Percentiles rank a stretch among this genome's conserved stretches.
phyloP scores from a whole-genome alignment of 2,113 vertebrate species.

The Chinchilla lanigera region DNA sequence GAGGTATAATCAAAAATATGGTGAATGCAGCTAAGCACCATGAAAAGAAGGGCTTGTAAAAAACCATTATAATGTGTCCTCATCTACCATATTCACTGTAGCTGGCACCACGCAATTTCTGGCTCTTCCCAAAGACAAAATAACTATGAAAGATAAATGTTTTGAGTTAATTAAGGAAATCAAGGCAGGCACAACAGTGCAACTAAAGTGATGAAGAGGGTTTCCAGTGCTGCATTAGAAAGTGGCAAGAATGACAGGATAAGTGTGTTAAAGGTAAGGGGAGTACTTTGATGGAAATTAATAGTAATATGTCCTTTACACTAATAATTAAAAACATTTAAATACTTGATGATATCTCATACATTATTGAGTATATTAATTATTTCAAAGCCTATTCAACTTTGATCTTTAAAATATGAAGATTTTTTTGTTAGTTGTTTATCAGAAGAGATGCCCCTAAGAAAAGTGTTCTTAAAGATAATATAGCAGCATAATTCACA shows the following conservation, averaged over 20 bases:
- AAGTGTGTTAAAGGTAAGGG: neutral
- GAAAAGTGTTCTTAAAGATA: constrained; percentile 19
- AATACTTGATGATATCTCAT: neutral
- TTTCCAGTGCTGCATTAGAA: neutral
- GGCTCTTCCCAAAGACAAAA: neutral
- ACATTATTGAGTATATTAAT: neutral
- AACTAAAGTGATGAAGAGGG: neutral
- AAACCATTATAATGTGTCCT: neutral
- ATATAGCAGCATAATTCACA: neutral
- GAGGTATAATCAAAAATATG: neutral
- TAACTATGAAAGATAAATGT: neutral
- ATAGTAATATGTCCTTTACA: neutral
- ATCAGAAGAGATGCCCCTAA: neutral
- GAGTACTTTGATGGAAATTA: neutral
- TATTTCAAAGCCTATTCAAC: constrained; percentile 22
- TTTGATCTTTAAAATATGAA: neutral
- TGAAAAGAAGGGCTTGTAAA: neutral
- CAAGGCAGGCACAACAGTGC: neutral
- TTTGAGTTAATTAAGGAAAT: neutral
- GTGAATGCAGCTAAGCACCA: neutral
- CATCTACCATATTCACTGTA: neutral
- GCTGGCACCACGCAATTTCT: neutral
- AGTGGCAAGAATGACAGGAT: neutral
- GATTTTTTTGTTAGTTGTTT: neutral
- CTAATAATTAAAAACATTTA: neutral